Conservation (phyloP, 1,140 invertebrate species). For the Cotesia typhae region DNA sequence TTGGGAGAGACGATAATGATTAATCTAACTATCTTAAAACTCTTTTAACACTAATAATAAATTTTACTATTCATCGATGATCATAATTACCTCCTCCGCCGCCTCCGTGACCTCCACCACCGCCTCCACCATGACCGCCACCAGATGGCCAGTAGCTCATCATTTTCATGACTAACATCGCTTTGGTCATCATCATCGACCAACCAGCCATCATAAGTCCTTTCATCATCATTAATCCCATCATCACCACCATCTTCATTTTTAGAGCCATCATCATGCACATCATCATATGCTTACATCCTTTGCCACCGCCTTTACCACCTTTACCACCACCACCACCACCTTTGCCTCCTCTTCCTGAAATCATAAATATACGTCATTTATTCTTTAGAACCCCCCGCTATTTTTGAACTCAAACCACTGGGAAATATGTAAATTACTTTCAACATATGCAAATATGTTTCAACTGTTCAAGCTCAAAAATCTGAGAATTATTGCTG, state of each 20-base stretch:
- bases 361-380: neutral
- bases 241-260: slow-evolving; percentile 71
- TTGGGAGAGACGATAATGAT: slow-evolving; percentile 25
- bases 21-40: neutral
- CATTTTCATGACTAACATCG: slow-evolving; percentile 68
- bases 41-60: slow-evolving; percentile 37
- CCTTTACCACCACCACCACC: slow-evolving; percentile 50
- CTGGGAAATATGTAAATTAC: too few species aligned
- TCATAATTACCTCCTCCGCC: slow-evolving; percentile 42
- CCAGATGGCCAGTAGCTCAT: slow-evolving; percentile 62
- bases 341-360: slow-evolving; percentile 54
- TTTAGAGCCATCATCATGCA: slow-evolving; percentile 69
- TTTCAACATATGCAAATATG: too few species aligned
- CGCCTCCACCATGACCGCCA: slow-evolving; percentile 51
- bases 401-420: too few species aligned
- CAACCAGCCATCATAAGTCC: slow-evolving; percentile 70
- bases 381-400: too few species aligned
- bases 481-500: too few species aligned
- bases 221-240: slow-evolving; percentile 69
- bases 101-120: slow-evolving; percentile 44
- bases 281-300: slow-evolving; percentile 73
- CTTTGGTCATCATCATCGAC: slow-evolving; percentile 69
- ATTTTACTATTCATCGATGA: slow-evolving; percentile 50
- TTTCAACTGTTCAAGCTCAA: neutral
- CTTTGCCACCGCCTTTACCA: slow-evolving; percentile 60